Conservation (phyloP, 2,113 vertebrate genomes). For the Eolophus roseicapilla region DNA sequence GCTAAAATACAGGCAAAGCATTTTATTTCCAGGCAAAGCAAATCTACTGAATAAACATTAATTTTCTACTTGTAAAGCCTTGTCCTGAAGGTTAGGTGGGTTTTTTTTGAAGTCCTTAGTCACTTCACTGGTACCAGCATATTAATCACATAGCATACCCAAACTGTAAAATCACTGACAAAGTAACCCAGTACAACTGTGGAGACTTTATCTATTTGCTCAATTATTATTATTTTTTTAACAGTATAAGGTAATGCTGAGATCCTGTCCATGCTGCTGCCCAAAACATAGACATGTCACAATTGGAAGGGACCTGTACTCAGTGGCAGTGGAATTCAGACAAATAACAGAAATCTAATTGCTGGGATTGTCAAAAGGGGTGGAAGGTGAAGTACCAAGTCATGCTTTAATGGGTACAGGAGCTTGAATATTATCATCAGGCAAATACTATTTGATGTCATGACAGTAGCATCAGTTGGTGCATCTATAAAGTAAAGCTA, state of each 20-base stretch:
- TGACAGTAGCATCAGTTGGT: background rate
- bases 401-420: background rate
- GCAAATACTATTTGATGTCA: background rate
- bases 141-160: background rate
- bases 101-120: background rate
- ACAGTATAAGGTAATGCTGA: too few relatives aligned
- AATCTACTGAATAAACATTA: background rate
- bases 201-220: background rate
- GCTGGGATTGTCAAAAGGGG: background rate
- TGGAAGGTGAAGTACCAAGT: background rate
- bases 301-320: background rate
- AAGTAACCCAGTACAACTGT: background rate
- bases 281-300: fast-evolving
- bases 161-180: background rate
- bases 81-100: background rate
- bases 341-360: background rate
- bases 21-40: background rate
- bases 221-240: background rate
- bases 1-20: background rate
- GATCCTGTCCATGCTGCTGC: background rate
- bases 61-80: background rate
- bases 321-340: too few relatives aligned
- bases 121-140: background rate
- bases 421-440: background rate
- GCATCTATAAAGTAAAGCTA: background rate